Evolutionary conservation across 2,797 vertebrate genomes (phyloP).

Genomic region (Microcaecilia unicolor): DNA sequence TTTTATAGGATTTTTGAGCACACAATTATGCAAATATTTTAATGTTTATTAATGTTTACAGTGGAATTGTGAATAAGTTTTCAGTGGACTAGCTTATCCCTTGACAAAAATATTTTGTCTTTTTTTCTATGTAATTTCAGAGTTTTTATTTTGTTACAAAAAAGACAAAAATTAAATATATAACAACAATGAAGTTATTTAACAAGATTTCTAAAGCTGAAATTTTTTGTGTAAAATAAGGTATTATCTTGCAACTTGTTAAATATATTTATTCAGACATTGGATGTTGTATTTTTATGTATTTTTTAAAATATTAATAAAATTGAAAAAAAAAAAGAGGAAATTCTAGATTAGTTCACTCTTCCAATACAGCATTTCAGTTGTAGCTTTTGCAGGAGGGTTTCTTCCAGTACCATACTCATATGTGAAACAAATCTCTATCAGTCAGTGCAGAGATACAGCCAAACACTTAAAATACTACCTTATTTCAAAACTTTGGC

Average conservation of each 20-base stretch:
- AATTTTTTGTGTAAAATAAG: slow-evolving; percentile 86
- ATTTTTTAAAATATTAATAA: slow-evolving; percentile 82
- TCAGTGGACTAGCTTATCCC: slow-evolving; percentile 85
- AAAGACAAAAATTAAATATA: slow-evolving; percentile 76
- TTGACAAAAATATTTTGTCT: slow-evolving; percentile 86
- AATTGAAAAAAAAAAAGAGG: slow-evolving; percentile 59
- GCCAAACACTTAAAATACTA: slow-evolving; percentile 27
- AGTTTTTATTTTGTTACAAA: slow-evolving; percentile 98
- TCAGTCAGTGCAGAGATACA: slow-evolving; percentile 14
- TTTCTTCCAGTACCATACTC: slow-evolving; percentile 19
- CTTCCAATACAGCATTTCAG: slow-evolving; percentile 48
- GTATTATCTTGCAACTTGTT: slow-evolving; percentile 87
- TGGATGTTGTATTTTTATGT: slow-evolving; percentile 84
- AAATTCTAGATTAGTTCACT: slow-evolving; percentile 64
- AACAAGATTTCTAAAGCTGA: slow-evolving; percentile 85
- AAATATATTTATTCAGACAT: slow-evolving; percentile 92
- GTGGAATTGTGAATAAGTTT: slow-evolving; percentile 85
- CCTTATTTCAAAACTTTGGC: slow-evolving; percentile 51
- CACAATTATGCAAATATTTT: slow-evolving; percentile 86
- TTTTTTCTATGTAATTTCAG: slow-evolving; percentile 93
- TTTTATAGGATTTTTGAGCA: slow-evolving; percentile 80
- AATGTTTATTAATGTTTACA: slow-evolving; percentile 86
- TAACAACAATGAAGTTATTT: slow-evolving; percentile 84
- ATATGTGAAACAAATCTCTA: slow-evolving; percentile 17
- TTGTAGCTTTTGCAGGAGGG: slow-evolving; percentile 38